Base-by-base conservation (phyloP, 2,888 invertebrate species). In the Agonopterix subpropinquella region DNA sequence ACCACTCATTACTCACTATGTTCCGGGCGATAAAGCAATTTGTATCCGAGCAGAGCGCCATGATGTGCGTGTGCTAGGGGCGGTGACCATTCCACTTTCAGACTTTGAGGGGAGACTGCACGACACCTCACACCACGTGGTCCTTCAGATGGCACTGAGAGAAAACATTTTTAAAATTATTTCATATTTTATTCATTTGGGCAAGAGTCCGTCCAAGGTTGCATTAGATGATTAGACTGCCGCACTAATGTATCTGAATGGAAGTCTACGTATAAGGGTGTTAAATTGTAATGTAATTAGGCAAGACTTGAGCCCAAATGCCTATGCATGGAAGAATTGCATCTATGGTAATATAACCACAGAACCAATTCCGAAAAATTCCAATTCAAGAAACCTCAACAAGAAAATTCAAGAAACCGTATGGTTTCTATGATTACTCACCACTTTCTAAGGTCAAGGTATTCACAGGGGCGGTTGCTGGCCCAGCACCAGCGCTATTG, bases 401-500 rank as follows among this genome's bases (percentile, higher is more conserved):
- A 13, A 13, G 13, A 13, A 13, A 13, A 13, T 13, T 13, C 2
- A 13, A 13, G 13, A 13, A 13, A 13, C 13, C 13, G 13, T 13
- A 13, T 13, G 13, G 37, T 37, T 2, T 37, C n/a, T 37, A 10
- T 37, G 8, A 10, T 37, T 4, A 58, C 88, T 84, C 81, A 92
- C 94, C 93, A 73, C 95, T 96, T 89, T 96, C 96, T 61, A 95
- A 92, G 7, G 96, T 96, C 15, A 94, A 92, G 3, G 94, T 95
- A 56, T 93, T 91, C 13, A 95, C 91, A 36, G 93, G 92, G 0
- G 92, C 87, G 11, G 95, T 95, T 45, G 93, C 91, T 1, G 96
- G 95, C 2, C 97, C 96, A 11, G 93, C 92, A 0, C 96, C 96
- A 41, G 95, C 93, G 54, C 93, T 93, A 73, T 97, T 97, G 73